A percentile compares a stretch with the other conserved stretches of the same genome.
phyloP scores from a whole-genome alignment of 1,140 invertebrate genomes.

The Calycopis cecrops region DNA sequence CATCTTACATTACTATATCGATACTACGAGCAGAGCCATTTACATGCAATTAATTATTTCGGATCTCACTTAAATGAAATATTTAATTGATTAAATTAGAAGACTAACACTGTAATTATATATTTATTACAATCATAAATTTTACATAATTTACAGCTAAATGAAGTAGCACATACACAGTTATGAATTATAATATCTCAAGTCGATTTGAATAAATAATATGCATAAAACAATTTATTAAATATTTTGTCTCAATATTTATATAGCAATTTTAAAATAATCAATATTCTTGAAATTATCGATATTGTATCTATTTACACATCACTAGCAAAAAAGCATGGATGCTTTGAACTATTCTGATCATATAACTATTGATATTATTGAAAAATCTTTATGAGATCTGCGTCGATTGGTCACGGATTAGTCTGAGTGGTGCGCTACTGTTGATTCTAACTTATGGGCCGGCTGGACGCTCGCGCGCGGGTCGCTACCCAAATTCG shows the following conservation, averaged over 20 bases:
- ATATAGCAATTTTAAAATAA: no score
- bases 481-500: conserved; percentile 18
- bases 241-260: no score
- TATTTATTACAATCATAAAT: conserved; percentile 11
- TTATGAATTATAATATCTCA: conserved; percentile 1
- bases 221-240: background rate
- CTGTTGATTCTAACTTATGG: conserved; percentile 63
- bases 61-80: no score
- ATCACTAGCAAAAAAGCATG: background rate
- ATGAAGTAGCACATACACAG: background rate
- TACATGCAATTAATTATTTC: no score
- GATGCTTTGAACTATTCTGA: conserved; percentile 31
- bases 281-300: background rate
- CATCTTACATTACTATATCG: no score
- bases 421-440: conserved; percentile 55
- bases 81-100: conserved; percentile 1
- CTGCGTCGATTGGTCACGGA: conserved; percentile 54
- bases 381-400: conserved; percentile 51
- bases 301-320: background rate
- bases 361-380: conserved; percentile 45
- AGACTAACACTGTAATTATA: background rate
- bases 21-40: no score
- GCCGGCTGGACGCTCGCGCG: conserved; percentile 23
- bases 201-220: conserved; percentile 6
- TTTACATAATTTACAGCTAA: conserved; percentile 4